Conservation (phyloP, 2,888 invertebrate species). For the Diaperis boleti region DNA sequence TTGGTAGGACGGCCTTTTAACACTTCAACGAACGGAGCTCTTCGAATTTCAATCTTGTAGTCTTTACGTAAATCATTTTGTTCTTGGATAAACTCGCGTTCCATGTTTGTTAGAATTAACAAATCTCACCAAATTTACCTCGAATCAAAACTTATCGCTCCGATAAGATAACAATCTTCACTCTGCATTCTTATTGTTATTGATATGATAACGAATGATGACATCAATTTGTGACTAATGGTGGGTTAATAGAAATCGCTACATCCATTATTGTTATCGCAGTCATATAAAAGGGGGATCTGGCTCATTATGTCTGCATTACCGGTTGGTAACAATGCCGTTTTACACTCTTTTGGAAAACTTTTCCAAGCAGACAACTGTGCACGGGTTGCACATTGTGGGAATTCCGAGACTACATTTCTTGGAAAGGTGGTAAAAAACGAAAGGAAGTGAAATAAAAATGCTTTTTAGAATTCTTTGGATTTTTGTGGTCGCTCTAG, state of each 20-base stretch:
- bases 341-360: slow-evolving; percentile 5
- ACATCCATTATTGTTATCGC: too few species aligned
- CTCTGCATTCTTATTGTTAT: neutral
- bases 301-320: neutral
- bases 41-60: slow-evolving; percentile 11
- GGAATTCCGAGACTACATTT: slow-evolving; percentile 51
- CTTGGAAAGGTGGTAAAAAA: slow-evolving; percentile 50
- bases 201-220: neutral
- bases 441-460: neutral
- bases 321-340: neutral
- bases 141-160: neutral
- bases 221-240: neutral
- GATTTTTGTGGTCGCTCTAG: slow-evolving; percentile 61
- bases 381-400: slow-evolving; percentile 58
- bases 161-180: neutral
- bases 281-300: too few species aligned
- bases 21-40: slow-evolving; percentile 4
- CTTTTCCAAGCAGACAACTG: slow-evolving; percentile 56
- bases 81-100: slow-evolving; percentile 16
- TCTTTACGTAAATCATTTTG: slow-evolving; percentile 31
- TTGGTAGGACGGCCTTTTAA: slow-evolving; percentile 36
- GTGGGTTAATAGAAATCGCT: neutral
- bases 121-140: neutral
- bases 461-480: slow-evolving; percentile 65
- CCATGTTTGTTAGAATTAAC: neutral